Conservation (phyloP, 1,140 invertebrate genomes). For the Lepidurus packardi region DNA sequence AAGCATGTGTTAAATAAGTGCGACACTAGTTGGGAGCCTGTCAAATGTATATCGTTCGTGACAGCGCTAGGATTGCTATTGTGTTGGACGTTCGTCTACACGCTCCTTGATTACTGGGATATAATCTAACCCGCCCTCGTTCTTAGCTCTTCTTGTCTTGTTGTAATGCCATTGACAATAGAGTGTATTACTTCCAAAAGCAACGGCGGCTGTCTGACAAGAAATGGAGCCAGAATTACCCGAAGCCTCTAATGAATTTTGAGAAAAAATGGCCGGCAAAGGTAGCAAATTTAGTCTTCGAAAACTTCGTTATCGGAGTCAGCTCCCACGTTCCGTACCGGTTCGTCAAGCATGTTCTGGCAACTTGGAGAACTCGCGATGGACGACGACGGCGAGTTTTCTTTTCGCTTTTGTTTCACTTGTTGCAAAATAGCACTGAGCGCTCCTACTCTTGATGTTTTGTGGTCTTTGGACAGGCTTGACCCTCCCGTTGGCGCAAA, state of each 20-base stretch:
- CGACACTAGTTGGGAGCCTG: not conserved
- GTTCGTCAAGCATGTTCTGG: not conserved
- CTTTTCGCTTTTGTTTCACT: slow-evolving; percentile 25
- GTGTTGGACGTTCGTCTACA: not conserved
- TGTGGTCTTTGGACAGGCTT: not conserved
- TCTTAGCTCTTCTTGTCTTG: not conserved
- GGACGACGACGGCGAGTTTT: not conserved
- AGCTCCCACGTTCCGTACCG: not conserved
- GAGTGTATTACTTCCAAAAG: not conserved
- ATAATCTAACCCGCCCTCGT: not conserved
- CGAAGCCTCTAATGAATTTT: not conserved
- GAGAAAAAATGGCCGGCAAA: not conserved
- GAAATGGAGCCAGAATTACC: not conserved
- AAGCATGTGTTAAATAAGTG: not conserved
- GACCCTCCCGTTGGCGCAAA: not conserved
- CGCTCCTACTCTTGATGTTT: slow-evolving; percentile 19
- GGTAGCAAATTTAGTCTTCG: not conserved
- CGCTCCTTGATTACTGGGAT: not conserved
- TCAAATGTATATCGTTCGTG: not conserved
- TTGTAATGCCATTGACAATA: too few species aligned
- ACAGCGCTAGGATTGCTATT: not conserved
- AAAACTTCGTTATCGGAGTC: not conserved
- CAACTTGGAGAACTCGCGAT: not conserved
- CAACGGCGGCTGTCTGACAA: not conserved
- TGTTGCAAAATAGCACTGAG: slow-evolving; percentile 33